Evolutionary conservation across 2,888 invertebrate species (phyloP).

Genomic region (Strigamia maritima): DNA sequence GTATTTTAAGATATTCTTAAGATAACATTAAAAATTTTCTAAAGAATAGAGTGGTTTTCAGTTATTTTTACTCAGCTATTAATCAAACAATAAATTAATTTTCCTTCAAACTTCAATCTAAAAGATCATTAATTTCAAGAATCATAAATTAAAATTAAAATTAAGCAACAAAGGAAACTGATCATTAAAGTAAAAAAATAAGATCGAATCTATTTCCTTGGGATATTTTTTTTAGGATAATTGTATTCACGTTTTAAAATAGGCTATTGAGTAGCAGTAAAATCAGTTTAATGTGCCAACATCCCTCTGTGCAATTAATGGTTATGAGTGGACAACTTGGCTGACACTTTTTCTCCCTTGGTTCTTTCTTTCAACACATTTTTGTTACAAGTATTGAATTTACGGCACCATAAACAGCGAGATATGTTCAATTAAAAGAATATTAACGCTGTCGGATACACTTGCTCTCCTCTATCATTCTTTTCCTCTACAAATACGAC

Average conservation of each 20-base stretch:
- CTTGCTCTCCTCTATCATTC: slow-evolving; percentile 6
- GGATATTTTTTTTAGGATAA: background rate
- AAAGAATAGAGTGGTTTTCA: background rate
- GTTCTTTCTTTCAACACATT: slow-evolving; percentile 10
- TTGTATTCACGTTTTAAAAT: background rate
- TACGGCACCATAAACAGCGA: slow-evolving; percentile 33
- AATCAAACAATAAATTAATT: background rate
- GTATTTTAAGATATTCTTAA: background rate
- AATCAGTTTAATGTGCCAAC: slow-evolving; percentile 15
- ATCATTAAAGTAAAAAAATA: background rate
- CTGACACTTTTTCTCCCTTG: slow-evolving; percentile 15
- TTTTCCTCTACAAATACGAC: background rate
- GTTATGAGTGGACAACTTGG: slow-evolving; percentile 10
- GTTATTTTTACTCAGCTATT: background rate
- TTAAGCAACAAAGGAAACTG: background rate
- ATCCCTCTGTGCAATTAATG: slow-evolving; percentile 10
- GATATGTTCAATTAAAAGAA: slow-evolving; percentile 31
- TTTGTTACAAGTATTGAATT: slow-evolving; percentile 21
- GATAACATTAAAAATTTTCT: background rate
- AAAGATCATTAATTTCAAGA: background rate
- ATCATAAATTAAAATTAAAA: background rate
- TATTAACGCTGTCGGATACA: slow-evolving; percentile 26
- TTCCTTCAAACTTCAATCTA: background rate
- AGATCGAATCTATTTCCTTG: background rate
- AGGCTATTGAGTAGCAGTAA: slow-evolving; percentile 15